These are phyloP conservation scores for Muscicapa adusta DNA, from an alignment of 2,113 vertebrate genomes.

Conservation along the genomic window DNA sequence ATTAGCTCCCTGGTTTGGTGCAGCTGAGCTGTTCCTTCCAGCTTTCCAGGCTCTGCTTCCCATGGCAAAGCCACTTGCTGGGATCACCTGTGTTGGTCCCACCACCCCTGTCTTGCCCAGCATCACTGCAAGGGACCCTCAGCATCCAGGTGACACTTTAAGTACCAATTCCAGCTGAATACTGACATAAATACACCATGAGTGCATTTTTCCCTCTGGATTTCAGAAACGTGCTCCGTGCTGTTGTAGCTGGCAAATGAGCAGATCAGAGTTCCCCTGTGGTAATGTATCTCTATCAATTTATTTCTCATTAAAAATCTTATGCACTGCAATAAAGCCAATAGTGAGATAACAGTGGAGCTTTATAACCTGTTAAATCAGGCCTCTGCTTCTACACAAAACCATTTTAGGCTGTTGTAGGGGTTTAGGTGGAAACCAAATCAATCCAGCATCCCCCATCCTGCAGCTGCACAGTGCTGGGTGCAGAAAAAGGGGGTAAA, in stretches of 20 bases:
- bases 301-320: slow-evolving; percentile 45
- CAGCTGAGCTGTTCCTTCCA: neutral
- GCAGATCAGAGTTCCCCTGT: neutral
- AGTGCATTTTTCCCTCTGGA: neutral
- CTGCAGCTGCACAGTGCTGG: accelerated
- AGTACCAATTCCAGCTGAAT: neutral
- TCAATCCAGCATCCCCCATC: neutral
- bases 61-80: neutral
- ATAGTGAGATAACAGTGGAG: neutral
- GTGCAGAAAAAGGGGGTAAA: neutral
- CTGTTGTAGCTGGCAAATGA: neutral
- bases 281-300: neutral
- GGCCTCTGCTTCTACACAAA: neutral
- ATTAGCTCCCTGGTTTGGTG: neutral
- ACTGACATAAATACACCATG: accelerated
- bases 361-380: slow-evolving; percentile 14
- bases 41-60: neutral
- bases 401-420: neutral
- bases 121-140: neutral
- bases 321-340: neutral
- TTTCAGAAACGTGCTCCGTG: neutral
- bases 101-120: neutral
- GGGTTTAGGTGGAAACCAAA: neutral
- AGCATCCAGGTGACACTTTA: neutral
- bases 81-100: accelerated